Conservation (phyloP, 2,797 vertebrate species). For the Muscicapa striata region DNA sequence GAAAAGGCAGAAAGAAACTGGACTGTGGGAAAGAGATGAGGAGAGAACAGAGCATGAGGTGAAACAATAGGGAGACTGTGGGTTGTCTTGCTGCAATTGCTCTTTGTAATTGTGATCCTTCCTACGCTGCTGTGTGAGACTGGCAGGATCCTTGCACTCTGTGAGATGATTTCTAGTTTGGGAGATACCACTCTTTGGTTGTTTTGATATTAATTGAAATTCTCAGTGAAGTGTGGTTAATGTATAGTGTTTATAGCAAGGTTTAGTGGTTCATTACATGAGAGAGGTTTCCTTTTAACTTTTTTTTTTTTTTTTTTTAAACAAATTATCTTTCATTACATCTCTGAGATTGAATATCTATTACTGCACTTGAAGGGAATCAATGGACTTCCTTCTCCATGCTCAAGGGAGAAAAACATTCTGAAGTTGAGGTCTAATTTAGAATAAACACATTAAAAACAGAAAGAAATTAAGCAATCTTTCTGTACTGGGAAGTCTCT, state of each 20-base stretch:
- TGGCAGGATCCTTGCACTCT: neutral
- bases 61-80: neutral
- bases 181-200: neutral
- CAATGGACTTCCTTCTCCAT: neutral
- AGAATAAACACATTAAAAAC: neutral
- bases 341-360: neutral
- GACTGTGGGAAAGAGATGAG: neutral
- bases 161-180: neutral
- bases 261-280: neutral
- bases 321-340: neutral
- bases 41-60: neutral
- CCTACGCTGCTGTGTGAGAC: neutral
- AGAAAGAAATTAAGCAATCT: neutral
- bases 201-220: neutral
- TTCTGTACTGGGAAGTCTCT: neutral
- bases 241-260: neutral
- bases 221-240: neutral
- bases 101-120: neutral
- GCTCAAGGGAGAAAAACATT: neutral
- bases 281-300: neutral
- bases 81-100: neutral
- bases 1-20: neutral
- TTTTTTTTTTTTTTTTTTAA: neutral
- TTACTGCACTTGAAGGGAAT: neutral
- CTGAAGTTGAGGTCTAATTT: neutral